These are phyloP conservation scores for Harpalus rubripes DNA, from an alignment of 2,888 invertebrate genomes.

Conservation along the genomic window DNA sequence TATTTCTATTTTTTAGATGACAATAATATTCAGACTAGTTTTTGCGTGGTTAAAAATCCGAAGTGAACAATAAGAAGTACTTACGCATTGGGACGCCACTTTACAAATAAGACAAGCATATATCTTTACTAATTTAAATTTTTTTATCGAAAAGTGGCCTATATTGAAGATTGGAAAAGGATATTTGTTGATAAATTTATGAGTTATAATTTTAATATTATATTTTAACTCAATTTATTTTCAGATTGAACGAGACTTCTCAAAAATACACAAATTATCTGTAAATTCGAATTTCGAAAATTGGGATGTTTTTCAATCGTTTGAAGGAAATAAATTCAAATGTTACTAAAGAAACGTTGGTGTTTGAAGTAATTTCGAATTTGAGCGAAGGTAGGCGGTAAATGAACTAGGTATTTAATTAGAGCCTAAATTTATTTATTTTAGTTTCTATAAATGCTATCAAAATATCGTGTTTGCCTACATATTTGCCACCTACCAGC, in stretches of 20 bases:
- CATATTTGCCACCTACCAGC: neutral
- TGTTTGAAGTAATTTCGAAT: neutral
- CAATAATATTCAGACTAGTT: neutral
- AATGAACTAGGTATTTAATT: neutral
- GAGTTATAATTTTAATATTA: neutral
- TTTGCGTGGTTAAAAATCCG: neutral
- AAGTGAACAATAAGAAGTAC: neutral
- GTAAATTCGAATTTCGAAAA: neutral
- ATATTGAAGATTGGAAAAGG: neutral
- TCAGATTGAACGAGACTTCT: conserved; percentile 4
- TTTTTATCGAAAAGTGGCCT: neutral
- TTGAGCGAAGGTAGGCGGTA: neutral
- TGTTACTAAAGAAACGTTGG: neutral
- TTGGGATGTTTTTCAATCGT: conserved; percentile 1
- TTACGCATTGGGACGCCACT: neutral
- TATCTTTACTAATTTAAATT: neutral
- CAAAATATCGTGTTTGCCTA: conserved; percentile 1
- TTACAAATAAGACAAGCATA: neutral
- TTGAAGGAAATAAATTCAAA: neutral
- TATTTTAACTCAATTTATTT: neutral
- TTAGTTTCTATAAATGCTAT: conserved; percentile 4
- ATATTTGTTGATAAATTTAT: conserved; percentile 1
- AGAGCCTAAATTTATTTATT: neutral
- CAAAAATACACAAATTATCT: neutral
- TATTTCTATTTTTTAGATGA: conserved; percentile 12